A percentile compares a stretch with the other conserved stretches of the same genome.
phyloP scores from a whole-genome alignment of 2,888 invertebrate species.

The Pyrocoelia pectoralis region DNA sequence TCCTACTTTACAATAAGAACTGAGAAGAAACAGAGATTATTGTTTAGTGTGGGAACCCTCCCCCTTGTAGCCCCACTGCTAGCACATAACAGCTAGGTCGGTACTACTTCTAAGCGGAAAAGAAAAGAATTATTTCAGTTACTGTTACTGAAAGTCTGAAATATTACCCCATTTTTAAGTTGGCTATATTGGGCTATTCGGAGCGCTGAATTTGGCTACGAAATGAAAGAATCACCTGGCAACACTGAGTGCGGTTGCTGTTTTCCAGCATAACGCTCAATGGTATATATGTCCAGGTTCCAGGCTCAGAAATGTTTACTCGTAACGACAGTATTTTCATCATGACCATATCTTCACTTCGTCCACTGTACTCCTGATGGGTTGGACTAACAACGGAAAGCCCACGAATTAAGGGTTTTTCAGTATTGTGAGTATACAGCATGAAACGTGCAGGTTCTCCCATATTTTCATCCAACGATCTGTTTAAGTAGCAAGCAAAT shows the following conservation, averaged over 20 bases:
- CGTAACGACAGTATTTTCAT: conserved; percentile 63
- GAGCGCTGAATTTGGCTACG: too few relatives aligned
- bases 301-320: conserved; percentile 64
- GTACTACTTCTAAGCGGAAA: too few relatives aligned
- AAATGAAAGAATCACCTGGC: too few relatives aligned
- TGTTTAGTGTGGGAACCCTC: too few relatives aligned
- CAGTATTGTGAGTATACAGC: conserved; percentile 63
- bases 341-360: conserved; percentile 61
- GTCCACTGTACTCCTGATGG: conserved; percentile 58
- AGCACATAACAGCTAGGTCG: too few relatives aligned
- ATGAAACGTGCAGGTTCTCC: conserved; percentile 63
- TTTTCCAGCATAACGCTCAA: conserved; percentile 65
- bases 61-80: too few relatives aligned
- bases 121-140: too few relatives aligned
- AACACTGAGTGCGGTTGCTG: conserved; percentile 70
- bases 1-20: too few relatives aligned
- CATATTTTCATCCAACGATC: conserved; percentile 63
- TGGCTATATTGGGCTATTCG: too few relatives aligned
- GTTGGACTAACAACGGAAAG: conserved; percentile 63
- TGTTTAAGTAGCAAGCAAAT: conserved; percentile 58
- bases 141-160: too few relatives aligned
- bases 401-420: conserved; percentile 62
- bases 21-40: too few relatives aligned
- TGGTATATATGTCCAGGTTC: conserved; percentile 68
- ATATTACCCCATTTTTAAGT: too few relatives aligned